Evolutionary conservation across 2,797 vertebrate genomes (phyloP), one percentile per base, ranked within the genome.

Genomic region (Gymnocypris eckloni): DNA sequence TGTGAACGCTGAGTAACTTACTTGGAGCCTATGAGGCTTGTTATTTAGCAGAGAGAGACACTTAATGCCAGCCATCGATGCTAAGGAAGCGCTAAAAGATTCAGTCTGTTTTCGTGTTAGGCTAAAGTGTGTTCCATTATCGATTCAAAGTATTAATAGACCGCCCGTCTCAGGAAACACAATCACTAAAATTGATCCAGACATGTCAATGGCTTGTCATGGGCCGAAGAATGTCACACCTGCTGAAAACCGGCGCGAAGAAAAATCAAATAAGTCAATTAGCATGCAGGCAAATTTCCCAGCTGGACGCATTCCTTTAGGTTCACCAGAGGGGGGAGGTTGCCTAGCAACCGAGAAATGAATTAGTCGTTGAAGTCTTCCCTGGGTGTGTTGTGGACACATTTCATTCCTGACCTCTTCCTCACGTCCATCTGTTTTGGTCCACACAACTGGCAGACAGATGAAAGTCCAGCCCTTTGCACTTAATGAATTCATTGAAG

Each of bases 251-350:
- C 28, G 0, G 37, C 70, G 28, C 15, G 64, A 84, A 76, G 73
- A 50, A 82, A 82, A 87, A 88, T 88, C 84, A 69, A 86, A 86
- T 80, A 77, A 87, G 88, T 85, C 88, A 85, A 83, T 90, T 89
- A 89, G 85, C 84, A 73, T n/a, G 22, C 43, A 37, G 79, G 70
- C 75, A 79, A 56, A 88, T 87, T 90, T 86, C 75, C 83, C 76
- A 52, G 64, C 20, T 78, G 64, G 59, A 72, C 8, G 15, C 50
- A 48, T 82, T 84, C 67, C 84, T 83, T 79, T 18, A 28, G 76
- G 81, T 82, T 84, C 69, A 87, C 20, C 20, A 39, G 86, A 82
- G 75, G 61, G 61, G 22, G 59, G 86, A 87, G 37, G 84, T 90
- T 87, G 73, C 87, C 20, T 45, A 45, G 81, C 84, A 82, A 77